phyloP scores from a whole-genome alignment of 2,113 vertebrate species.

The Macroglossus sobrinus region DNA sequence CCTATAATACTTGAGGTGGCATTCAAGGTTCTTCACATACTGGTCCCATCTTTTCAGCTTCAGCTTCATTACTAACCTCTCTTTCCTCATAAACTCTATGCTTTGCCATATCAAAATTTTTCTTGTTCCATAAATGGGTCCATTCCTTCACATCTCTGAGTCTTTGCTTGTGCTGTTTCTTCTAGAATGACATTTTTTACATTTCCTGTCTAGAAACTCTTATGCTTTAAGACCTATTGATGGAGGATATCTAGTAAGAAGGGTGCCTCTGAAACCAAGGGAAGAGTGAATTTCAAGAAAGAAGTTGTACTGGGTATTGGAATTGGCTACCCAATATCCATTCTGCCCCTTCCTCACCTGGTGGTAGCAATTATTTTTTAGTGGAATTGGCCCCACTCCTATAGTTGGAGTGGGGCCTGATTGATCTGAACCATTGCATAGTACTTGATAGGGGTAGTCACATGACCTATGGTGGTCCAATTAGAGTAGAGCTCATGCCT shows the following conservation, averaged over 20 bases:
- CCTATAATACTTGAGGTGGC: neutral
- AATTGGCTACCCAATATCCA: neutral
- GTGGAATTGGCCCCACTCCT: neutral
- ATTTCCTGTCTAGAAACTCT: neutral
- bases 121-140: neutral
- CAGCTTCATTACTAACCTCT: neutral
- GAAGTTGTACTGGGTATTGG: neutral
- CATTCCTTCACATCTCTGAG: neutral
- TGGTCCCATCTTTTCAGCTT: neutral
- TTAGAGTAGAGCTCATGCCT: neutral
- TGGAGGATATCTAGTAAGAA: neutral
- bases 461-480: neutral
- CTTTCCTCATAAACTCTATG: neutral
- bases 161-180: neutral
- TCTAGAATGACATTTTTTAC: neutral
- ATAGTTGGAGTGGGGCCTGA: neutral
- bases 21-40: neutral
- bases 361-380: neutral
- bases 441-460: neutral
- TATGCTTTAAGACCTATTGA: neutral
- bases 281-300: constrained; percentile 11
- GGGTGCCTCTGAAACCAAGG: neutral
- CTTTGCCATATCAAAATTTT: neutral
- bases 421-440: neutral
- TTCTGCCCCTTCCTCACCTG: neutral